Evolutionary conservation across 2,888 invertebrate genomes (phyloP).

Genomic region (Drosophila cracens): DNA sequence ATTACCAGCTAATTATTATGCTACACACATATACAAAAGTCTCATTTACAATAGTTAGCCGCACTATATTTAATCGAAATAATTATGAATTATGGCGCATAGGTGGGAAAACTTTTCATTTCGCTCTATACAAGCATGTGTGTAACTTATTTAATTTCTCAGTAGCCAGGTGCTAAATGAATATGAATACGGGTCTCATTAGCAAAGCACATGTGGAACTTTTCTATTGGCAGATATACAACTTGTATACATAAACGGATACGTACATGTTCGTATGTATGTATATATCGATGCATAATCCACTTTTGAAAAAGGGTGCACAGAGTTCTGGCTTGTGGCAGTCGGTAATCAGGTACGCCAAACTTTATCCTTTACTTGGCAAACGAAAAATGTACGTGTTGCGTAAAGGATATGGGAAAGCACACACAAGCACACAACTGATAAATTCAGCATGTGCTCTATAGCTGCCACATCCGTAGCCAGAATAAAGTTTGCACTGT

Average conservation of each 20-base stretch:
- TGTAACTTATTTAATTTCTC: slow-evolving; percentile 56
- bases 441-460: slow-evolving; percentile 10
- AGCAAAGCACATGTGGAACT: slow-evolving; percentile 65
- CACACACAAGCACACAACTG: slow-evolving; percentile 16
- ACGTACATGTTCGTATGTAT: neutral
- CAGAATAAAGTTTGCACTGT: slow-evolving; percentile 56
- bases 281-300: slow-evolving; percentile 68
- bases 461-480: slow-evolving; percentile 29
- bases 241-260: slow-evolving; percentile 1
- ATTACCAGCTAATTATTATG: neutral
- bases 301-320: slow-evolving; percentile 63
- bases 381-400: slow-evolving; percentile 68
- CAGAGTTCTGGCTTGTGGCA: neutral
- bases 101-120: slow-evolving; percentile 16
- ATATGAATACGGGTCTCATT: slow-evolving; percentile 72
- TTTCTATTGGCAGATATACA: slow-evolving; percentile 43
- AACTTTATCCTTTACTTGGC: slow-evolving; percentile 72
- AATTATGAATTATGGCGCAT: slow-evolving; percentile 42
- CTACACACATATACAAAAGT: neutral
- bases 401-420: slow-evolving; percentile 34
- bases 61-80: slow-evolving; percentile 30
- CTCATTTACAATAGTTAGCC: slow-evolving; percentile 17
- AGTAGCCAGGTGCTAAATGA: slow-evolving; percentile 61
- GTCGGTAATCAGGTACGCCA: slow-evolving; percentile 33
- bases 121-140: slow-evolving; percentile 12